Conservation (phyloP, 2,797 vertebrate species). For the Apodemus agrarius region DNA sequence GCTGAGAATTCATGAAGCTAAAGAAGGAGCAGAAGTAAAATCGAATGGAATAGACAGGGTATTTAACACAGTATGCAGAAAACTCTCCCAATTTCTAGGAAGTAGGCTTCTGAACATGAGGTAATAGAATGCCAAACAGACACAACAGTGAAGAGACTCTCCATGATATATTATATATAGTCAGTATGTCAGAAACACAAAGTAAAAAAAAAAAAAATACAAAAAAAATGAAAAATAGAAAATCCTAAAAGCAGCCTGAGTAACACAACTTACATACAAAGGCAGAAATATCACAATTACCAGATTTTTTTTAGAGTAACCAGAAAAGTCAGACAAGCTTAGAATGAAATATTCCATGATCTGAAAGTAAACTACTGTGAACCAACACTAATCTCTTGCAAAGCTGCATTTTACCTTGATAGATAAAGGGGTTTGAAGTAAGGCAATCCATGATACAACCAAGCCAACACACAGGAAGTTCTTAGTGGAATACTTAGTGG, state of each 20-base stretch:
- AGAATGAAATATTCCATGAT: not conserved
- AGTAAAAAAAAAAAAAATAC: not conserved
- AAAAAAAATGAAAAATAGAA: not conserved
- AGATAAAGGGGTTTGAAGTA: not conserved
- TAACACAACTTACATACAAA: not conserved
- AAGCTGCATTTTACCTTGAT: not conserved
- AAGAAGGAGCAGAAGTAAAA: not conserved
- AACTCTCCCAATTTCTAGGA: not conserved
- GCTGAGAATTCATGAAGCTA: not conserved
- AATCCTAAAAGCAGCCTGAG: not conserved
- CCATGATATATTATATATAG: not conserved
- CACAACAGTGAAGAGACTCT: not conserved
- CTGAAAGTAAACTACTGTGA: not conserved
- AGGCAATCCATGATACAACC: not conserved
- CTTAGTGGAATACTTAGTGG: not conserved
- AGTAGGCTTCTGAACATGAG: not conserved
- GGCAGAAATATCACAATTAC: not conserved
- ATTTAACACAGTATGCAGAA: not conserved
- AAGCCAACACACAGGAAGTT: not conserved
- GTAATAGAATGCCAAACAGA: not conserved
- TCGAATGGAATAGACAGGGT: not conserved
- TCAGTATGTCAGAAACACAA: not conserved
- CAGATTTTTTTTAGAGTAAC: not conserved
- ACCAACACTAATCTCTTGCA: not conserved
- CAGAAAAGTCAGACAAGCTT: not conserved